Percentiles rank a stretch among this genome's conserved stretches.
phyloP scores from a whole-genome alignment of 2,888 invertebrate genomes.

The Agrotis puta region DNA sequence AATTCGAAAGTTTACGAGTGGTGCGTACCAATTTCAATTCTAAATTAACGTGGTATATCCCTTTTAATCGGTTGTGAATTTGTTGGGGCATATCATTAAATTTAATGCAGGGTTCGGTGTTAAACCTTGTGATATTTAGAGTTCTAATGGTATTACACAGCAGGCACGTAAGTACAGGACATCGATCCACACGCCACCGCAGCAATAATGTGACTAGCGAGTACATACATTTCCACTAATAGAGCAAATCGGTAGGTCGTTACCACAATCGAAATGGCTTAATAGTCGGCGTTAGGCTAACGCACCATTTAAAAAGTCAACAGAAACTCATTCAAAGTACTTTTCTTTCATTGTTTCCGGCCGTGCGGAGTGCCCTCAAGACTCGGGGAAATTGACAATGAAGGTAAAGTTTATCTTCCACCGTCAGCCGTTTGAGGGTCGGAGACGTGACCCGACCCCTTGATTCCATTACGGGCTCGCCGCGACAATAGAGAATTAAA shows the following conservation, averaged over 20 bases:
- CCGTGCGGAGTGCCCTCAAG: constrained; percentile 82
- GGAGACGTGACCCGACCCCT: constrained; percentile 86
- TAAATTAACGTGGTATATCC: constrained; percentile 55
- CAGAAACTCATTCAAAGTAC: constrained; percentile 83
- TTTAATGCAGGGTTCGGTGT: constrained; percentile 40
- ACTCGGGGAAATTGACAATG: constrained; percentile 89
- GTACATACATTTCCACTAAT: constrained; percentile 31
- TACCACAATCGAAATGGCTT: constrained; percentile 65
- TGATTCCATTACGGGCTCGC: constrained; percentile 82
- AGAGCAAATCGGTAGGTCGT: constrained; percentile 60
- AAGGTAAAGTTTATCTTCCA: constrained; percentile 89
- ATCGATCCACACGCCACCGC: constrained; percentile 38
- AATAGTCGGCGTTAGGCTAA: constrained; percentile 74
- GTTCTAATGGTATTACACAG: constrained; percentile 26
- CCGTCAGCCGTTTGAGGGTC: constrained; percentile 87
- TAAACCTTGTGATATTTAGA: constrained; percentile 12
- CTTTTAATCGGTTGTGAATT: constrained; percentile 56
- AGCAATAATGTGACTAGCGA: constrained; percentile 32
- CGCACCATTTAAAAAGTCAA: constrained; percentile 86
- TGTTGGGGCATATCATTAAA: constrained; percentile 41
- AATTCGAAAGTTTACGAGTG: constrained; percentile 55
- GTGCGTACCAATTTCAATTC: constrained; percentile 45
- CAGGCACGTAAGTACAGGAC: constrained; percentile 1
- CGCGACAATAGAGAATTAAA: constrained; percentile 85
- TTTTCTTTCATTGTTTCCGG: constrained; percentile 88